phyloP scores from a whole-genome alignment of 1,140 invertebrate genomes.

The Drosophila pruinosa region DNA sequence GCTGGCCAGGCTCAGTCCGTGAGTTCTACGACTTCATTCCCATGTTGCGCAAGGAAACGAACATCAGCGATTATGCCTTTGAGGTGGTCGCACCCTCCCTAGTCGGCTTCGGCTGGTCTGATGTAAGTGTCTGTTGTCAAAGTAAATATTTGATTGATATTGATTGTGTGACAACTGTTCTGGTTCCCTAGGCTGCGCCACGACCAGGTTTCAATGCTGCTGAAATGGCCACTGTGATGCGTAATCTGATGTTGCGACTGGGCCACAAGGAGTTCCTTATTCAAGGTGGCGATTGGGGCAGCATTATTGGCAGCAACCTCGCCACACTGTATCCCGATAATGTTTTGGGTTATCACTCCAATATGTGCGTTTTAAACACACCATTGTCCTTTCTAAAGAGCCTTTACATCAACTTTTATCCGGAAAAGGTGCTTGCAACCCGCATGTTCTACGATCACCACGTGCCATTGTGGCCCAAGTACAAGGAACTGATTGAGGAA shows the following conservation, averaged over 20 bases:
- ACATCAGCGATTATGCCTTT: slow-evolving; percentile 87
- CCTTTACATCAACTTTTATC: slow-evolving; percentile 61
- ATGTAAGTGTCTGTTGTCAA: slow-evolving; percentile 83
- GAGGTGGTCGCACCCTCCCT: slow-evolving; percentile 91
- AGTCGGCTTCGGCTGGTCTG: slow-evolving; percentile 93
- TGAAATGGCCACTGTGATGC: slow-evolving; percentile 89
- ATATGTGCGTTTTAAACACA: slow-evolving; percentile 83
- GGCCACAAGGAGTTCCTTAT: slow-evolving; percentile 90
- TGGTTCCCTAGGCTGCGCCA: slow-evolving; percentile 70
- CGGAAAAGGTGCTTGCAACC: slow-evolving; percentile 82
- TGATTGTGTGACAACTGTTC: slow-evolving; percentile 1
- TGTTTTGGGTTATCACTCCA: slow-evolving; percentile 86
- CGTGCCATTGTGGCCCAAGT: slow-evolving; percentile 86
- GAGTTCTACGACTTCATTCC: slow-evolving; percentile 94
- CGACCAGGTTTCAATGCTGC: slow-evolving; percentile 86
- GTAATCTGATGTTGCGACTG: slow-evolving; percentile 92
- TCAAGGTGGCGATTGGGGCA: slow-evolving; percentile 94
- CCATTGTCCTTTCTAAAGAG: slow-evolving; percentile 60
- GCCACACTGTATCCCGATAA: slow-evolving; percentile 89
- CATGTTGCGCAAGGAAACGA: slow-evolving; percentile 85
- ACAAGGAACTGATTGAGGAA: slow-evolving; percentile 86
- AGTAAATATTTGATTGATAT: not conserved
- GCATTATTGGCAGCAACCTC: slow-evolving; percentile 85
- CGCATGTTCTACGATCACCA: slow-evolving; percentile 84
- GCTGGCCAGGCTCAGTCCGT: slow-evolving; percentile 95